Evolutionary conservation across 92 coral and sea anemone species (phyloP).

Genomic region (Epizoanthus ramosus): DNA sequence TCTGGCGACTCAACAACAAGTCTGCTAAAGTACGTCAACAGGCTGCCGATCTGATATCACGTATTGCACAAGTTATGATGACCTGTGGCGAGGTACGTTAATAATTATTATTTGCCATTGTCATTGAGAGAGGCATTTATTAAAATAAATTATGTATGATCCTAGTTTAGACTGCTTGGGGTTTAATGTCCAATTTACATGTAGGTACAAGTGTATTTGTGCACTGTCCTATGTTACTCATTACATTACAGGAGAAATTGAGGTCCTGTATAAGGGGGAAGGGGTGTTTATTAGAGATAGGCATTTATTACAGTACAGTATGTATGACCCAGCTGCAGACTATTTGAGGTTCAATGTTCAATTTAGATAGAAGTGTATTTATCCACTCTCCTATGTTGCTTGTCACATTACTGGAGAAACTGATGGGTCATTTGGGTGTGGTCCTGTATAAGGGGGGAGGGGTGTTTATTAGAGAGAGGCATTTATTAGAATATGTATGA

Average conservation of each 20-base stretch:
- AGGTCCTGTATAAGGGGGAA: too few relatives aligned
- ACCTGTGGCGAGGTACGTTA: conserved; percentile 97
- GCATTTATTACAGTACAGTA: neutral
- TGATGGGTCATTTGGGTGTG: conserved; percentile 98
- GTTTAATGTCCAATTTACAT: neutral
- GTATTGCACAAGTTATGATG: conserved; percentile 99
- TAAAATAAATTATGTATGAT: neutral
- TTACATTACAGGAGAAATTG: conserved; percentile 82
- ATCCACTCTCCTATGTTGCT: neutral
- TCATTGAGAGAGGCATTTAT: neutral
- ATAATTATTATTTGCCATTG: neutral
- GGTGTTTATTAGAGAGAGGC: neutral
- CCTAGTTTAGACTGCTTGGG: too few relatives aligned
- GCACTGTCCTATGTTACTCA: neutral
- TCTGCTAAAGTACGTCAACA: conserved; percentile 99
- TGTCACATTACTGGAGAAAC: conserved; percentile 77
- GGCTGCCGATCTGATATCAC: conserved; percentile 97
- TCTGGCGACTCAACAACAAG: conserved; percentile 99
- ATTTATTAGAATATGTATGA: neutral
- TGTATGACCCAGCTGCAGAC: neutral
- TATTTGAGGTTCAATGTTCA: neutral
- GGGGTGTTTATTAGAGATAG: neutral
- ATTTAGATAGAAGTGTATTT: neutral
- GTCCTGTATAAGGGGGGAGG: conserved; percentile 77
- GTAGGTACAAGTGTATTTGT: neutral